phyloP scores from a whole-genome alignment of 1,140 invertebrate species.

The Panonychus citri region DNA sequence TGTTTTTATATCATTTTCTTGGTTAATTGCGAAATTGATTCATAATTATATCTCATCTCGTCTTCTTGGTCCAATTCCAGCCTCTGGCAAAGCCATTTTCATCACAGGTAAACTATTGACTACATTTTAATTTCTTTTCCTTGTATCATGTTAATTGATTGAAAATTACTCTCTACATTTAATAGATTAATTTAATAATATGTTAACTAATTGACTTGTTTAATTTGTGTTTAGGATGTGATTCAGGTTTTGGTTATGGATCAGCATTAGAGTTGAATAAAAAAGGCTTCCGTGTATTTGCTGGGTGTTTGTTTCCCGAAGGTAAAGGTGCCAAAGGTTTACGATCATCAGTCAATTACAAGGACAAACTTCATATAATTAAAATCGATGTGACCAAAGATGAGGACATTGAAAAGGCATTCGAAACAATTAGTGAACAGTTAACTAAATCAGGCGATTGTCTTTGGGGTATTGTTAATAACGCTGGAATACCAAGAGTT shows the following conservation, averaged over 20 bases:
- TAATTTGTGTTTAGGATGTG: neutral
- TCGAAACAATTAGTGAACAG: neutral
- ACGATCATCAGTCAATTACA: slow-evolving; percentile 10
- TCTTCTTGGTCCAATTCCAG: too few relatives aligned
- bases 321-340: slow-evolving; percentile 18
- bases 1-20: too few relatives aligned
- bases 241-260: slow-evolving; percentile 22
- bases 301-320: slow-evolving; percentile 21
- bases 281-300: slow-evolving; percentile 26
- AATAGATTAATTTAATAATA: too few relatives aligned
- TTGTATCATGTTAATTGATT: too few relatives aligned
- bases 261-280: slow-evolving; percentile 22
- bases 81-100: too few relatives aligned
- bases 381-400: slow-evolving; percentile 24
- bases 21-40: too few relatives aligned
- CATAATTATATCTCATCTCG: too few relatives aligned
- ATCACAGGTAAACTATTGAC: too few relatives aligned
- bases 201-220: neutral
- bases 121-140: too few relatives aligned
- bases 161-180: too few relatives aligned
- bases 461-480: neutral
- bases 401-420: slow-evolving; percentile 1
- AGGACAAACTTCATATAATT: slow-evolving; percentile 17
- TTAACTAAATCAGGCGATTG: neutral
- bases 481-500: slow-evolving; percentile 17